These are phyloP conservation scores for Odontesthes bonariensis DNA, from an alignment of 2,113 vertebrate genomes.

Conservation along the genomic window DNA sequence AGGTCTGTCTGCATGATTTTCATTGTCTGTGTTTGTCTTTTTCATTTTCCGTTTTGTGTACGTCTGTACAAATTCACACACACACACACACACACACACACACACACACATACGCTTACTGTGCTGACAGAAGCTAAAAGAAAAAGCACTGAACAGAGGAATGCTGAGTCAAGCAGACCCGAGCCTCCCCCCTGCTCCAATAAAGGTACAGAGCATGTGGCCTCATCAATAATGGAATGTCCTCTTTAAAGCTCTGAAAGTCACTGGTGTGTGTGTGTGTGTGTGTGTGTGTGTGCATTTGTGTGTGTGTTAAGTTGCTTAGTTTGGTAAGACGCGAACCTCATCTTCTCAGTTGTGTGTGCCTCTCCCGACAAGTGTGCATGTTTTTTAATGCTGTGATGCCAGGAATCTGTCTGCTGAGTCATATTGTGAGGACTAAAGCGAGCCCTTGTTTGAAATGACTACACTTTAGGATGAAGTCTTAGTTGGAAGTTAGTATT, in stretches of 20 bases:
- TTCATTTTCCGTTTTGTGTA: slow-evolving; percentile 41
- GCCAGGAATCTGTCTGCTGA: too few species aligned
- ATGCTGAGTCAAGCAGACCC: slow-evolving; percentile 81
- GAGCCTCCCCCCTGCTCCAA: slow-evolving; percentile 52
- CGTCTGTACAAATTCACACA: slow-evolving; percentile 25
- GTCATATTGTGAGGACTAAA: not conserved
- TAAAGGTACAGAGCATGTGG: slow-evolving; percentile 75
- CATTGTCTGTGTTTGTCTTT: slow-evolving; percentile 45
- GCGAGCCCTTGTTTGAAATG: not conserved
- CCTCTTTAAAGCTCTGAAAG: slow-evolving; percentile 61
- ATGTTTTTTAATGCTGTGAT: not conserved
- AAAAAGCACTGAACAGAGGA: slow-evolving; percentile 66
- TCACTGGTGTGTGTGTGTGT: slow-evolving; percentile 17
- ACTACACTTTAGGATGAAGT: not conserved
- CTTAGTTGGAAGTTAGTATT: not conserved
- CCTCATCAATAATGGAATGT: slow-evolving; percentile 84
- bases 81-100: slow-evolving; percentile 32
- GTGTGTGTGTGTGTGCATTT: slow-evolving; percentile 11
- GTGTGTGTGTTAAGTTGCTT: not conserved
- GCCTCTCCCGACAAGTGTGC: not conserved
- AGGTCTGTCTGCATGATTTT: slow-evolving; percentile 22
- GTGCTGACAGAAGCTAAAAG: slow-evolving; percentile 77
- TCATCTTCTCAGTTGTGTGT: not conserved
- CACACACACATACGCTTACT: slow-evolving; percentile 26
- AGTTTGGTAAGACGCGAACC: slow-evolving; percentile 14